phyloP scores from a whole-genome alignment of 2,797 vertebrate species.

The Enteromius viviparus region DNA sequence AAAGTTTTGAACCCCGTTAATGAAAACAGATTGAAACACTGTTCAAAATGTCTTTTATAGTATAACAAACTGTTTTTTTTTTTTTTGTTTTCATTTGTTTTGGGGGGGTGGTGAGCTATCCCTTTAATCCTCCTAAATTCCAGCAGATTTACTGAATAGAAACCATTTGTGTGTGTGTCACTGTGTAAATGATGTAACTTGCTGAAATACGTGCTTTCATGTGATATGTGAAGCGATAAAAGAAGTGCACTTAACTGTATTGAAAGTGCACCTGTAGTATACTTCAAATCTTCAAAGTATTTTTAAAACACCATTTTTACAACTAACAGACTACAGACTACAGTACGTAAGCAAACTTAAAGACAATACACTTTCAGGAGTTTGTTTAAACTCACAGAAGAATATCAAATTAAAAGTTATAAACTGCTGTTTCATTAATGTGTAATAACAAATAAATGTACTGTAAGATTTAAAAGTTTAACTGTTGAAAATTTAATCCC shows the following conservation, averaged over 20 bases:
- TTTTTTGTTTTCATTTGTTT: no score
- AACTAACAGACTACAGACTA: background rate
- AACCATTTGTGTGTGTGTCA: background rate
- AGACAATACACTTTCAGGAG: background rate
- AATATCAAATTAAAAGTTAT: background rate
- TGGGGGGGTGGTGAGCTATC: background rate
- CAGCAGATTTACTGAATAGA: background rate
- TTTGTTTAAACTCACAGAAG: background rate
- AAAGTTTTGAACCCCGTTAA: background rate
- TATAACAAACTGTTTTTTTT: no score
- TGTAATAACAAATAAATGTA: background rate
- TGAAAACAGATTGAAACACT: background rate
- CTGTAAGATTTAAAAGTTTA: no score
- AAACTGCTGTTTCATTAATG: background rate
- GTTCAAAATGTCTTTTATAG: background rate
- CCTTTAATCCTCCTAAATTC: background rate
- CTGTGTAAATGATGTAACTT: background rate
- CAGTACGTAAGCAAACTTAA: background rate
- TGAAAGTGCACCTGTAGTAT: background rate
- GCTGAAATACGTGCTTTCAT: background rate
- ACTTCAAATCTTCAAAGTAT: background rate
- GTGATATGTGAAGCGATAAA: background rate
- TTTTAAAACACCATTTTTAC: background rate
- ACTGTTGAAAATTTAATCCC: no score
- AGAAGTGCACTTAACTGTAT: background rate